Base-by-base conservation (phyloP, 2,113 vertebrate species). In the Ceuthmochares aereus region DNA sequence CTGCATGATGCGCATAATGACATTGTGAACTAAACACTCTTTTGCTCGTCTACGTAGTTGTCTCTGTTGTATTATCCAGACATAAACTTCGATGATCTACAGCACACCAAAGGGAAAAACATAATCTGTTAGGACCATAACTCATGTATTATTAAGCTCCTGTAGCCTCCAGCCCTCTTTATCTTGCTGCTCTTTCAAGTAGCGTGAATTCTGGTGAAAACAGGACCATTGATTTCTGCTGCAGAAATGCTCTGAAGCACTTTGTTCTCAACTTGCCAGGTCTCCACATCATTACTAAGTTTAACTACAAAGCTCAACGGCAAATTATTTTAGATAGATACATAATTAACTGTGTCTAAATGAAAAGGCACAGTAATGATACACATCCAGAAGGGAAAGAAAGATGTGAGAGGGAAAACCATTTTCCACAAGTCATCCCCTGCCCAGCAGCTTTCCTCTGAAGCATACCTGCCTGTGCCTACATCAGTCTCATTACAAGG, bases 391-490 rank as follows among this genome's bases (percentile, higher is more conserved):
- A 76, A 80, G 16, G 80, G 19, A 72, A 58, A 64, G 12, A 26
- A 30, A 47, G 21, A 37, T 20, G 12, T 17, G 42, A 1, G 0
- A 80, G 29, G 52, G 16, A 80, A 43, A 75, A 4, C 22, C 27
- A 13, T 49, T 76, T 45, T n/a, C 9, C 21, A 0, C 4, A 1
- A 81, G n/a, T 30, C 4, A 3, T n/a, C 8, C 23, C 14, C 19
- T 83, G 62, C 36, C 43, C n/a, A 30, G 12, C 29, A 77, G 27
- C 64, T 63, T 70, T 69, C 36, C 52, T 51, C 42, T 8, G 1
- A 45, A 73, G 47, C 43, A 40, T 0, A 0, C 27, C 36, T 56
- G 54, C 23, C 54, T 49, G 14, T 8, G 58, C 8, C 37, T 47
- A 36, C 14, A 55, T 4, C 75, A 90, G 26, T 19, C 54, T 59